Conservation (phyloP, 2,113 vertebrate species). For the Gopherus flavomarginatus region DNA sequence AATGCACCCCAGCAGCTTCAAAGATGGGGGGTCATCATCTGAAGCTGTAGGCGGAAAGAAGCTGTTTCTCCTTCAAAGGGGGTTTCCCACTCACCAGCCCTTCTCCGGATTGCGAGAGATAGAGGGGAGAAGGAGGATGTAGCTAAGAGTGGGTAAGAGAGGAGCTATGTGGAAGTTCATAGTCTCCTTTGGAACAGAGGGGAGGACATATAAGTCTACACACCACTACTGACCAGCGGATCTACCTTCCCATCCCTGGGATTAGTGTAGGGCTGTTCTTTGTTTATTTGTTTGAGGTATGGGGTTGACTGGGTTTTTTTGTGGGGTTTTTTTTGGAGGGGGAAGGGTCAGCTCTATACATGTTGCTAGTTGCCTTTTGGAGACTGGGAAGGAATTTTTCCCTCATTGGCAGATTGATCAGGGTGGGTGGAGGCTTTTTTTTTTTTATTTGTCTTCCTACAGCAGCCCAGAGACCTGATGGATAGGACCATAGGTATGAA, state of each 20-base stretch:
- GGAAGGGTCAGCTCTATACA: background rate
- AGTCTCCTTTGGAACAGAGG: background rate
- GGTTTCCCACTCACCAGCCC: background rate
- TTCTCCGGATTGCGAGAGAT: background rate
- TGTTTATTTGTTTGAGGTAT: background rate
- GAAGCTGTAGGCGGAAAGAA: background rate
- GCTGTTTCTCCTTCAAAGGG: background rate
- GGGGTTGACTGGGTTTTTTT: background rate
- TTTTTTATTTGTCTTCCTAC: background rate
- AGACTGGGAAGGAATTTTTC: background rate
- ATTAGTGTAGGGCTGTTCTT: background rate
- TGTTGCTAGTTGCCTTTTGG: background rate
- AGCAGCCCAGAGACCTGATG: background rate
- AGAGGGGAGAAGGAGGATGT: background rate
- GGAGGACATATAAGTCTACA: background rate
- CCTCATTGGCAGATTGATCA: background rate
- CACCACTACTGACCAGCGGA: background rate
- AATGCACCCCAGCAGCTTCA: background rate
- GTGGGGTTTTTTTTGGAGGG: rapidly evolving
- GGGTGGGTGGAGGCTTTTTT: background rate
- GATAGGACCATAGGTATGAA: background rate
- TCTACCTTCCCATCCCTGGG: background rate
- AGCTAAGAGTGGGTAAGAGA: background rate
- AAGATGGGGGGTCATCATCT: background rate
- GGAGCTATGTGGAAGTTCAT: background rate